phyloP scores from a whole-genome alignment of 2,888 invertebrate genomes.

The Busseola fusca region DNA sequence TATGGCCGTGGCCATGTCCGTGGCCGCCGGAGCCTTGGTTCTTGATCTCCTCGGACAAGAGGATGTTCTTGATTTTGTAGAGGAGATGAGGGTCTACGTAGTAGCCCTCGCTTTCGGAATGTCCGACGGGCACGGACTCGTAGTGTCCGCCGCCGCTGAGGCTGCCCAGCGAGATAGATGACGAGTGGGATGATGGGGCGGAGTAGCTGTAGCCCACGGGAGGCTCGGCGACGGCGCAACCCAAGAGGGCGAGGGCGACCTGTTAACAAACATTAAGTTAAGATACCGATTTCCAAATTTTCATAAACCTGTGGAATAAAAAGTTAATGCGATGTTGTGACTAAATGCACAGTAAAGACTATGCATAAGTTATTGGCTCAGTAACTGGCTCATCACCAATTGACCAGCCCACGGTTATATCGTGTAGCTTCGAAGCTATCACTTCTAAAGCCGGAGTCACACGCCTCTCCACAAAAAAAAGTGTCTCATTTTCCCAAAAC shows the following conservation, averaged over 20 bases:
- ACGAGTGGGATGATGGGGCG: slow-evolving; percentile 83
- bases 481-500: slow-evolving; percentile 17
- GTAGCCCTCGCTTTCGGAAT: slow-evolving; percentile 93
- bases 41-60: slow-evolving; percentile 93
- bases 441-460: slow-evolving; percentile 17
- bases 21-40: slow-evolving; percentile 86
- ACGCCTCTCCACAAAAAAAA: slow-evolving; percentile 29
- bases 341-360: neutral
- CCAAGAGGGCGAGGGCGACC: slow-evolving; percentile 93
- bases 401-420: slow-evolving; percentile 4
- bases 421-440: slow-evolving; percentile 53
- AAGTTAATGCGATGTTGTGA: neutral
- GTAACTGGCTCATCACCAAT: slow-evolving; percentile 9
- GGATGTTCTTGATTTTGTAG: slow-evolving; percentile 95
- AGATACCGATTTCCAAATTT: slow-evolving; percentile 20
- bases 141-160: slow-evolving; percentile 92
- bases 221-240: slow-evolving; percentile 93
- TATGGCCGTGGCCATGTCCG: slow-evolving; percentile 74
- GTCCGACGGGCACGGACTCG: slow-evolving; percentile 92
- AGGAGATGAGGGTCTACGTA: slow-evolving; percentile 94
- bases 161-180: slow-evolving; percentile 90
- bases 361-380: neutral
- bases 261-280: slow-evolving; percentile 65
- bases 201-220: slow-evolving; percentile 91
- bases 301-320: slow-evolving; percentile 34